Conservation (phyloP, 2,797 vertebrate genomes). For the Cryptoprocta ferox region DNA sequence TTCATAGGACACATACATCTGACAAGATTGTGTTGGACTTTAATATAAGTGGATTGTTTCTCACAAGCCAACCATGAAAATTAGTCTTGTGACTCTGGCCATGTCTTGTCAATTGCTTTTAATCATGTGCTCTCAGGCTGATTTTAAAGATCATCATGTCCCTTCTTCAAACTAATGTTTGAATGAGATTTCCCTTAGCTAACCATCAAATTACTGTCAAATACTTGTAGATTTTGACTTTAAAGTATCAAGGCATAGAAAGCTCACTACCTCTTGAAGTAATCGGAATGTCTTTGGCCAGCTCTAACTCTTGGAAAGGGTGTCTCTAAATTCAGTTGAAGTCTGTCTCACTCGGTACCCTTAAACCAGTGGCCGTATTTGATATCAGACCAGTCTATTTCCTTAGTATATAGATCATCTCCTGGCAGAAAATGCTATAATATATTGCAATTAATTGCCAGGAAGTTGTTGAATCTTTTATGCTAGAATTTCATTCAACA, state of each 20-base stretch:
- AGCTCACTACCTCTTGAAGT: neutral
- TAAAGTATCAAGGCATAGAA: neutral
- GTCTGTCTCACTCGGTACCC: neutral
- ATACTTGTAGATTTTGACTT: neutral
- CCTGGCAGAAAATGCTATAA: neutral
- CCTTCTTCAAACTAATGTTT: neutral
- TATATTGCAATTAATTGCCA: neutral
- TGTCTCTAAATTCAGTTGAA: neutral
- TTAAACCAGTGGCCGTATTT: neutral
- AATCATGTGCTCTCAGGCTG: neutral
- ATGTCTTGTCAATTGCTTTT: conserved; percentile 53
- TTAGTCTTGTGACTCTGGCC: neutral
- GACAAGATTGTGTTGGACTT: neutral
- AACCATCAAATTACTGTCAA: conserved; percentile 16
- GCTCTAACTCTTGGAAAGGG: neutral
- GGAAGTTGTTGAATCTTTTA: neutral
- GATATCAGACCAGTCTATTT: neutral
- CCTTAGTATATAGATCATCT: neutral
- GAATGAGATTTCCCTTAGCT: neutral
- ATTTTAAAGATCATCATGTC: conserved; percentile 16
- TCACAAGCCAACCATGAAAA: neutral
- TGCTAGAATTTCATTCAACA: neutral
- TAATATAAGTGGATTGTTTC: conserved; percentile 16
- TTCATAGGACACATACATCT: neutral
- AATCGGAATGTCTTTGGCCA: neutral